These are phyloP conservation scores for Dinocampus coccinellae DNA, from an alignment of 2,888 invertebrate species.

Conservation along the genomic window DNA sequence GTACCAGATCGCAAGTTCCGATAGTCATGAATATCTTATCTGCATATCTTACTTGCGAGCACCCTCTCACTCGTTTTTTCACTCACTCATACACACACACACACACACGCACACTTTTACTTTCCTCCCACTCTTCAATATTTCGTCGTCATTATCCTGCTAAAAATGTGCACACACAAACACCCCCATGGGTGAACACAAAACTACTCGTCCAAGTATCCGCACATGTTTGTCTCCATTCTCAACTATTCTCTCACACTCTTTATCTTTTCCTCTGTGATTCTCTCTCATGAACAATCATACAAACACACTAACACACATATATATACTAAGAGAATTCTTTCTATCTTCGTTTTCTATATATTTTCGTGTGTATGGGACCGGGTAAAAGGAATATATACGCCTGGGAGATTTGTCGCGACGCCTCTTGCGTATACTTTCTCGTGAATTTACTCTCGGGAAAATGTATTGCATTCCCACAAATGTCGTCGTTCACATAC, in stretches of 20 bases:
- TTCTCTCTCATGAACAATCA: neutral
- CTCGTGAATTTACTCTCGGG: slow-evolving; percentile 35
- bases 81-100: too few relatives aligned
- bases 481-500: slow-evolving; percentile 32
- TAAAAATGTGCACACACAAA: slow-evolving; percentile 1
- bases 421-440: slow-evolving; percentile 26
- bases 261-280: slow-evolving; percentile 3
- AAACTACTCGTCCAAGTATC: slow-evolving; percentile 18
- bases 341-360: neutral
- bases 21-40: slow-evolving; percentile 65
- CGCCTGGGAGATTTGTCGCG: slow-evolving; percentile 35
- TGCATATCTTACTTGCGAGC: slow-evolving; percentile 49
- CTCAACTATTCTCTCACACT: neutral
- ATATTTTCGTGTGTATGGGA: slow-evolving; percentile 1
- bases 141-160: neutral
- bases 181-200: slow-evolving; percentile 11
- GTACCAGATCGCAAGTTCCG: slow-evolving; percentile 58
- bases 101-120: too few relatives aligned
- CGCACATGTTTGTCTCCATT: slow-evolving; percentile 3
- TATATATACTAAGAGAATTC: neutral
- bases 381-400: slow-evolving; percentile 4
- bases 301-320: neutral
- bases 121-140: slow-evolving; percentile 21
- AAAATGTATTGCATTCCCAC: slow-evolving; percentile 37
- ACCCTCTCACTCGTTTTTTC: slow-evolving; percentile 26